These are phyloP conservation scores for Felis chaus DNA, from an alignment of 2,113 vertebrate genomes.

Conservation along the genomic window DNA sequence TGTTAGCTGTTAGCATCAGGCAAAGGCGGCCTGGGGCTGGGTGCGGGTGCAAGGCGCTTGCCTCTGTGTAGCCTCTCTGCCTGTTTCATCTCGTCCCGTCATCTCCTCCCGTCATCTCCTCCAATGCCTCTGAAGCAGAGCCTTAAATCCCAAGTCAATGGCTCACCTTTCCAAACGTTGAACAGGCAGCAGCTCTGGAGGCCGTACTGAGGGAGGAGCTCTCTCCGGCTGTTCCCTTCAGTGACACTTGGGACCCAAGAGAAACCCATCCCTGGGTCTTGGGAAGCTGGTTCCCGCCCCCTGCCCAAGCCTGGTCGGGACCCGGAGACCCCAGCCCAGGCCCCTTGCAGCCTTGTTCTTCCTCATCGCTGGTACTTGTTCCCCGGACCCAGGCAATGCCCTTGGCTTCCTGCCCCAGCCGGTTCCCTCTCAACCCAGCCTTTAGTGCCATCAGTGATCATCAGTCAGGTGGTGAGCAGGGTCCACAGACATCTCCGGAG, in stretches of 20 bases:
- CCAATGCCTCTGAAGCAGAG: background rate
- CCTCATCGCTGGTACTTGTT: background rate
- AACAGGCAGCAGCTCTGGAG: background rate
- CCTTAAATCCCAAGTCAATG: background rate
- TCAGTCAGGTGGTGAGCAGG: background rate
- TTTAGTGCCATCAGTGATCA: rapidly evolving
- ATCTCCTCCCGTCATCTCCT: background rate
- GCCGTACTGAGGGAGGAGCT: background rate
- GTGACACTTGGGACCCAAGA: background rate
- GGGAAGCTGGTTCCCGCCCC: background rate
- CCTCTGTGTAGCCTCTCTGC: background rate
- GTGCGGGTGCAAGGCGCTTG: background rate
- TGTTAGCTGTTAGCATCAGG: background rate
- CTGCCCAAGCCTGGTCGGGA: too few species aligned
- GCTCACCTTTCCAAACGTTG: rapidly evolving
- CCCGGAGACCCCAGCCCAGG: background rate
- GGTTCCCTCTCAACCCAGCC: background rate
- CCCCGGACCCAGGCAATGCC: background rate
- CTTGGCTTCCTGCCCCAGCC: background rate
- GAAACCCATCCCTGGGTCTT: background rate
- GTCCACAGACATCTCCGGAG: background rate
- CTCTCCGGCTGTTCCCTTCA: too few species aligned
- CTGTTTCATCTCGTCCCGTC: background rate
- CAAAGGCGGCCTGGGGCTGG: rapidly evolving
- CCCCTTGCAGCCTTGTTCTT: background rate